Evolutionary conservation across 2,888 invertebrate species (phyloP).

Genomic region (Listrodromus nycthemerus): DNA sequence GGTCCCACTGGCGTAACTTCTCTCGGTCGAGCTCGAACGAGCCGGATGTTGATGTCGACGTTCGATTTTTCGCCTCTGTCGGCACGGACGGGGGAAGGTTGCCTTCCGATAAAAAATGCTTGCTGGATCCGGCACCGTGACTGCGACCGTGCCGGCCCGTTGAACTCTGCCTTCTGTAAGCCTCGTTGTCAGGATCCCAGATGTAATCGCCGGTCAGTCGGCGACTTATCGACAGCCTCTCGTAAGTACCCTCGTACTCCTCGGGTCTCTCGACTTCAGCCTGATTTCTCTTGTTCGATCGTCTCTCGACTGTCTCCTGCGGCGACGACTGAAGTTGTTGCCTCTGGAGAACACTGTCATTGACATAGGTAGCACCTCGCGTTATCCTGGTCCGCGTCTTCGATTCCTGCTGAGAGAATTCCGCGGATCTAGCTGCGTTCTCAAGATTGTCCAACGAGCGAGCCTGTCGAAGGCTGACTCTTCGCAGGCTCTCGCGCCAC

Average conservation of each 20-base stretch:
- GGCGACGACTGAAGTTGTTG: conserved; percentile 75
- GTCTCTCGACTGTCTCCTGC: conserved; percentile 65
- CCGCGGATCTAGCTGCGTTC: conserved; percentile 79
- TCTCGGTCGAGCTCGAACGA: conserved; percentile 90
- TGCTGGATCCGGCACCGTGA: conserved; percentile 52
- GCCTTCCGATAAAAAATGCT: conserved; percentile 85
- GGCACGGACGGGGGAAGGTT: conserved; percentile 82
- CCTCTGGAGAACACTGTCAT: conserved; percentile 88
- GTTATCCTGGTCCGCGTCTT: conserved; percentile 85
- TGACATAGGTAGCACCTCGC: conserved; percentile 92
- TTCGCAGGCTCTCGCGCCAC: conserved; percentile 92
- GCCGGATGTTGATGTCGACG: conserved; percentile 73
- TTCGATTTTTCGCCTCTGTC: conserved; percentile 68
- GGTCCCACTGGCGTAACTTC: conserved; percentile 94
- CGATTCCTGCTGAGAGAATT: conserved; percentile 66
- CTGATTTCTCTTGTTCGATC: conserved; percentile 85
- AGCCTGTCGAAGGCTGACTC: conserved; percentile 92
- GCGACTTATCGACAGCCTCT: conserved; percentile 85
- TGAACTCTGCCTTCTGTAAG: conserved; percentile 76
- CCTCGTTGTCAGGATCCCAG: conserved; percentile 83
- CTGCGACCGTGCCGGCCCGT: conserved; percentile 61
- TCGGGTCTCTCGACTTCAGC: conserved; percentile 72
- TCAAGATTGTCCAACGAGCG: conserved; percentile 94
- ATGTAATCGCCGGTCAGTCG: conserved; percentile 80
- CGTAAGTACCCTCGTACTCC: conserved; percentile 86